Evolutionary conservation across 2,113 vertebrate genomes (phyloP).

Genomic region (Cephalopholis sonnerati): DNA sequence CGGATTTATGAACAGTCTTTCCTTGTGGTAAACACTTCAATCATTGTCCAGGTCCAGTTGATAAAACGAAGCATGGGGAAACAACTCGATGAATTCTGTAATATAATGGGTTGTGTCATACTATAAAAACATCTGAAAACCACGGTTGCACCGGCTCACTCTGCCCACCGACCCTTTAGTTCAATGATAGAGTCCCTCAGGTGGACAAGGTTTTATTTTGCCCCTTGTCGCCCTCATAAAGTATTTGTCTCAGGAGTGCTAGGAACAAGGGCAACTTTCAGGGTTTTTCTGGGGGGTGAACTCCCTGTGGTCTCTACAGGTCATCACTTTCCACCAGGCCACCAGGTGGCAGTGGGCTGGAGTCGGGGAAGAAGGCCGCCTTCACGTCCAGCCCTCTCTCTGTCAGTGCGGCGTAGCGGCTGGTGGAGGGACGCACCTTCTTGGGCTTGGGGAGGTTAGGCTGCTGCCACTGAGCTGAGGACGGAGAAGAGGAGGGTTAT

Average conservation of each 20-base stretch:
- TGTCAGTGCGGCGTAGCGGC: conserved; percentile 96
- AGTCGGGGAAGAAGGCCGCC: conserved; percentile 97
- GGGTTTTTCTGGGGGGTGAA: background rate
- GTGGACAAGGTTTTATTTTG: conserved; percentile 25
- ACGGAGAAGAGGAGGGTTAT: background rate
- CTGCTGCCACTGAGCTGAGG: conserved; percentile 96
- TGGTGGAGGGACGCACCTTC: conserved; percentile 95
- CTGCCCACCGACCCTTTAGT: conserved; percentile 44
- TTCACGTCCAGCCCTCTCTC: conserved; percentile 98
- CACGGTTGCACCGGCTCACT: conserved; percentile 45
- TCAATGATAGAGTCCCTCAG: conserved; percentile 14
- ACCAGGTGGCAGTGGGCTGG: conserved; percentile 88
- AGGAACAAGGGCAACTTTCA: conserved; percentile 33
- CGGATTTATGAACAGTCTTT: conserved; percentile 35
- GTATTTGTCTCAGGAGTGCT: conserved; percentile 49
- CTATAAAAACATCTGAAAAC: conserved; percentile 43
- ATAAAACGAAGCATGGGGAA: conserved; percentile 49
- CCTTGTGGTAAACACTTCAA: conserved; percentile 45
- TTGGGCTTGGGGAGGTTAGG: conserved; percentile 92
- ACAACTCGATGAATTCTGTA: conserved; percentile 37
- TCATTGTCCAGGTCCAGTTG: conserved; percentile 62
- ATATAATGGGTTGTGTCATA: conserved; percentile 36
- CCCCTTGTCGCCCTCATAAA: conserved; percentile 11
- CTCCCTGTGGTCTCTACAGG: conserved; percentile 84
- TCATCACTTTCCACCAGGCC: conserved; percentile 97